Evolutionary conservation across 2,888 invertebrate genomes (phyloP).

Genomic region (Torymus aiolomorphi): DNA sequence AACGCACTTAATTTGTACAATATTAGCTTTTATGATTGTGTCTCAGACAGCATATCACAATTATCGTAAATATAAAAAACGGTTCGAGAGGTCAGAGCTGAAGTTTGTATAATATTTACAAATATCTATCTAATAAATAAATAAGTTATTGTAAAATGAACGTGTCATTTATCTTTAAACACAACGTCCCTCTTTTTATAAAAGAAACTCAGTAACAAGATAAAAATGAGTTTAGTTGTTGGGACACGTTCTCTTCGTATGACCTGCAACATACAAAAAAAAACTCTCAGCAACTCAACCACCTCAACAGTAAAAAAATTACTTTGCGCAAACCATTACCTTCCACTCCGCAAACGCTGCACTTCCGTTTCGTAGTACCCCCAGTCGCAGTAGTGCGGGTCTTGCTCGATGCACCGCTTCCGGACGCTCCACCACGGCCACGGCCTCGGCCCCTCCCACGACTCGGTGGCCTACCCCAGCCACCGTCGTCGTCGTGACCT

Average conservation of each 20-base stretch:
- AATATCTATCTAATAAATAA: slow-evolving; percentile 18
- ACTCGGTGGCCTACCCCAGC: slow-evolving; percentile 55
- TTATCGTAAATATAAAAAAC: slow-evolving; percentile 26
- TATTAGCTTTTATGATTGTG: too few species aligned
- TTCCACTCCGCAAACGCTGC: slow-evolving; percentile 85
- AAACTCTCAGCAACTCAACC: too few species aligned
- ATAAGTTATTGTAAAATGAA: slow-evolving; percentile 15
- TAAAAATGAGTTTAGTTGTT: slow-evolving; percentile 52
- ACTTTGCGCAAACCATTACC: slow-evolving; percentile 74
- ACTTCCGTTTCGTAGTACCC: slow-evolving; percentile 78
- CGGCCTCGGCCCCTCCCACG: slow-evolving; percentile 57
- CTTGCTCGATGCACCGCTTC: slow-evolving; percentile 53
- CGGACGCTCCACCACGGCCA: slow-evolving; percentile 44
- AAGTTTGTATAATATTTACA: slow-evolving; percentile 38
- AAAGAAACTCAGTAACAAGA: background rate
- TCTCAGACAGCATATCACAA: background rate
- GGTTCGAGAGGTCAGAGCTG: background rate
- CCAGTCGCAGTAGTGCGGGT: slow-evolving; percentile 48
- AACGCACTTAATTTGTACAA: too few species aligned
- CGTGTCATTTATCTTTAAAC: background rate
- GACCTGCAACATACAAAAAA: slow-evolving; percentile 67
- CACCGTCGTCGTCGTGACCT: slow-evolving; percentile 58
- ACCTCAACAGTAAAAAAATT: too few species aligned
- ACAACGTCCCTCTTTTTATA: too few species aligned
- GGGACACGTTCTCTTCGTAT: slow-evolving; percentile 75